phyloP scores from a whole-genome alignment of 1,140 invertebrate genomes.

The Nautilus pompilius region DNA sequence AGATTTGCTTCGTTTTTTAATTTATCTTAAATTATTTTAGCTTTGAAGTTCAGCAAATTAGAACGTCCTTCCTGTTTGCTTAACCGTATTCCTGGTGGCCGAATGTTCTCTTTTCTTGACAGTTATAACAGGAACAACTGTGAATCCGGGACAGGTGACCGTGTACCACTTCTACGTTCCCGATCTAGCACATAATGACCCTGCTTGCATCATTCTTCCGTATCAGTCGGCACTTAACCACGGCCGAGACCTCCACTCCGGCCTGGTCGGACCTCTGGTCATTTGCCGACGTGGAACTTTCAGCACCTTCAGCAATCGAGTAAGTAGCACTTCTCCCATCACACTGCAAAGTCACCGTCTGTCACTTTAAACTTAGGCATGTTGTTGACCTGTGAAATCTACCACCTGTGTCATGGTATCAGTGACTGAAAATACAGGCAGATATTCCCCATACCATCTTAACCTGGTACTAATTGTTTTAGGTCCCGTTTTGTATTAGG shows the following conservation, averaged over 20 bases:
- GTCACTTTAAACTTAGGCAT: not conserved
- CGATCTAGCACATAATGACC: slow-evolving; percentile 7
- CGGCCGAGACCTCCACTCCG: slow-evolving; percentile 22
- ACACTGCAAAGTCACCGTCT: not conserved
- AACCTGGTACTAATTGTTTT: not conserved
- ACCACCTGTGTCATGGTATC: not conserved
- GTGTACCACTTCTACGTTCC: not conserved
- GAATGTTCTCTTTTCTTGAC: not conserved
- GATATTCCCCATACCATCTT: not conserved
- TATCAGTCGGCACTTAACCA: slow-evolving; percentile 33
- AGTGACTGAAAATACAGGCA: not conserved
- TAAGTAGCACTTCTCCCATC: not conserved
- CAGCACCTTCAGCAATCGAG: not conserved
- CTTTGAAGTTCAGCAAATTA: not conserved
- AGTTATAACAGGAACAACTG: not conserved
- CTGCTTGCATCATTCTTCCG: slow-evolving; percentile 25
- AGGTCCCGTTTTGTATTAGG: too few relatives aligned
- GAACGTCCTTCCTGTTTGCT: not conserved
- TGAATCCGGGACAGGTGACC: not conserved
- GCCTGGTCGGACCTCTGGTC: slow-evolving; percentile 33
- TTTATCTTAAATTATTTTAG: not conserved
- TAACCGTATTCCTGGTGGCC: not conserved
- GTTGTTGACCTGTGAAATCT: not conserved
- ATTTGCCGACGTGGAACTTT: slow-evolving; percentile 26
- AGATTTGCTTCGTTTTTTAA: too few relatives aligned